Evolutionary conservation across 2,113 vertebrate species (phyloP).

Genomic region (Archocentrus centrarchus): DNA sequence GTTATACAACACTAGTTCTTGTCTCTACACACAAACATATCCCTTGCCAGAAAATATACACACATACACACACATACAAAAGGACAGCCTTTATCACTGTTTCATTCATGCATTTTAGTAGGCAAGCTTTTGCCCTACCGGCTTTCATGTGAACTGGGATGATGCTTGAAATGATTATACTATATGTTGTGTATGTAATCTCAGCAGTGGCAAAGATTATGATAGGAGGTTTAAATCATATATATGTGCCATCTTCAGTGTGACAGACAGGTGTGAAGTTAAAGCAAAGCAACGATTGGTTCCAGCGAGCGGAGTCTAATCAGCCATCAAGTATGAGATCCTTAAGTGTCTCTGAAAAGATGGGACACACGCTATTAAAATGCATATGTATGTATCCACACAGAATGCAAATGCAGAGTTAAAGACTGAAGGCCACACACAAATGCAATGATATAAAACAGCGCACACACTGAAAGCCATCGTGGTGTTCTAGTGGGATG

Average conservation of each 20-base stretch:
- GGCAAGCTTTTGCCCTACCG: conserved; percentile 18
- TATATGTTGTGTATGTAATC: not conserved
- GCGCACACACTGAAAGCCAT: not conserved
- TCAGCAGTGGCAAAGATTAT: conserved; percentile 13
- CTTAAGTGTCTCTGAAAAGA: conserved; percentile 65
- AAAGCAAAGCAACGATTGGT: conserved; percentile 71
- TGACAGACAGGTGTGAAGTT: conserved; percentile 66
- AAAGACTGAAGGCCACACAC: conserved; percentile 32
- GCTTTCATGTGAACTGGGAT: not conserved
- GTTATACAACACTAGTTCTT: conserved; percentile 74
- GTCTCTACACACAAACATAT: conserved; percentile 68
- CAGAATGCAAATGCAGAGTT: conserved; percentile 59
- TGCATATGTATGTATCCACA: conserved; percentile 13
- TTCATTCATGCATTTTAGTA: conserved; percentile 53
- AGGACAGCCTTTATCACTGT: conserved; percentile 19
- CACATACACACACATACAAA: conserved; percentile 1
- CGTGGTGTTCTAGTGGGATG: conserved; percentile 42
- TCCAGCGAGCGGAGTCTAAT: conserved; percentile 67
- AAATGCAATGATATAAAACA: conserved; percentile 19
- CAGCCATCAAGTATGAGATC: conserved; percentile 59
- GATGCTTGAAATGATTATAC: conserved; percentile 18
- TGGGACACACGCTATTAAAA: conserved; percentile 41
- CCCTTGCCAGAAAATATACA: conserved; percentile 51
- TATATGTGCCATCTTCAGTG: conserved; percentile 22
- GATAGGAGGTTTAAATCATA: conserved; percentile 21